Evolutionary conservation across 1,140 invertebrate species (phyloP).

Genomic region (Drosophila cardini): DNA sequence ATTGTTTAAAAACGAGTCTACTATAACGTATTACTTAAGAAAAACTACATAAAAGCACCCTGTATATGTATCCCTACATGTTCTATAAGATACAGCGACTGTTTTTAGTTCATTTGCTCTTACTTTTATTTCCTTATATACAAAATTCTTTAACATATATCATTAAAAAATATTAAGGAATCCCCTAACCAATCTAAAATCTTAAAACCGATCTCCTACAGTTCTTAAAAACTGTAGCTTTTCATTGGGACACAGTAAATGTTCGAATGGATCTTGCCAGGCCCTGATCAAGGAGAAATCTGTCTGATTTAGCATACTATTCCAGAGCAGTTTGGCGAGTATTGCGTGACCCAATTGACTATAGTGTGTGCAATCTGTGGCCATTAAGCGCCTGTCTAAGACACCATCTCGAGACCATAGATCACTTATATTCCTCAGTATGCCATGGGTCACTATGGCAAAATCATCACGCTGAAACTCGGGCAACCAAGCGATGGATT

Average conservation of each 20-base stretch:
- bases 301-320: slow-evolving; percentile 86
- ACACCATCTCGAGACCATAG: slow-evolving; percentile 83
- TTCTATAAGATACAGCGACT: too few species aligned
- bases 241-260: slow-evolving; percentile 31
- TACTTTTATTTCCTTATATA: too few species aligned
- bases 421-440: slow-evolving; percentile 77
- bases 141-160: too few species aligned
- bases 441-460: slow-evolving; percentile 87
- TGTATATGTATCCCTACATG: too few species aligned
- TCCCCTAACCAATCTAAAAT: too few species aligned
- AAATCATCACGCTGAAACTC: slow-evolving; percentile 85
- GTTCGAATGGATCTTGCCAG: slow-evolving; percentile 31
- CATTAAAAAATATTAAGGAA: too few species aligned
- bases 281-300: slow-evolving; percentile 29
- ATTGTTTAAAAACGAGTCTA: too few species aligned
- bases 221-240: slow-evolving; percentile 19
- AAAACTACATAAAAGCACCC: too few species aligned
- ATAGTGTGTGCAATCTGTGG: slow-evolving; percentile 90
- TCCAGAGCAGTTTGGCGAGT: slow-evolving; percentile 86
- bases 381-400: slow-evolving; percentile 87
- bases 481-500: slow-evolving; percentile 66
- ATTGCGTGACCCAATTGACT: slow-evolving; percentile 87
- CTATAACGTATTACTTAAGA: too few species aligned
- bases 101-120: too few species aligned
- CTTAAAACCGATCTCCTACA: slow-evolving; percentile 2